A percentile compares a stretch with the other conserved stretches of the same genome.
These are phyloP conservation scores for Plecturocebus donacophilus DNA, from an alignment of 2,113 vertebrate species.

Conservation along the genomic window DNA sequence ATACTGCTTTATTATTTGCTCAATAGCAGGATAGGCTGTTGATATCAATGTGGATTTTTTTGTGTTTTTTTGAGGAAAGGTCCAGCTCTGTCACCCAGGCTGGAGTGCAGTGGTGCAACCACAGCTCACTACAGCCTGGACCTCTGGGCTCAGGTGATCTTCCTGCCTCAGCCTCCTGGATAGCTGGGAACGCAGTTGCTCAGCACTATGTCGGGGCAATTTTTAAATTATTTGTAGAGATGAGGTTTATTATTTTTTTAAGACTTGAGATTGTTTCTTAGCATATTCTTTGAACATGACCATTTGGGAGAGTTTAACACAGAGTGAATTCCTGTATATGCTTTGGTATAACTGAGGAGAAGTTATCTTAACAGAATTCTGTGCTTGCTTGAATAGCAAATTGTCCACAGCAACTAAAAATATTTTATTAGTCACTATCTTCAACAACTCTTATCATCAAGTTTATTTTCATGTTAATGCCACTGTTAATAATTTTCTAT, in stretches of 20 bases:
- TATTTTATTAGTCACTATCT: neutral
- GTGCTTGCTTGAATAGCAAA: neutral
- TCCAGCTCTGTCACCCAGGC: too few species aligned
- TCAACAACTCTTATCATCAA: neutral
- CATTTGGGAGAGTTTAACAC: neutral
- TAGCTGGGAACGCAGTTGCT: too few species aligned
- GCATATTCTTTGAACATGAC: neutral
- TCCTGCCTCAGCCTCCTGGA: too few species aligned
- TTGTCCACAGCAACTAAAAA: neutral
- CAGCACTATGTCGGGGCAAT: too few species aligned
- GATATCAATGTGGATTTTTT: neutral
- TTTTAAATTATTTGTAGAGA: too few species aligned
- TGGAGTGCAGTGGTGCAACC: too few species aligned
- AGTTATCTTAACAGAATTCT: neutral
- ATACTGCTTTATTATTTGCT: neutral
- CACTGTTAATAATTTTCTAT: neutral
- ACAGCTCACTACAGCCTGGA: too few species aligned
- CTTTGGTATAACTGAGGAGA: neutral
- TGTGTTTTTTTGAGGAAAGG: too few species aligned
- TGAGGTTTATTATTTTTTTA: neutral
- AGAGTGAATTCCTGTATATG: neutral
- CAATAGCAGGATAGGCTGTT: neutral
- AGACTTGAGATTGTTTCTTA: neutral
- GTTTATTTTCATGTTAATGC: constrained; percentile 39
- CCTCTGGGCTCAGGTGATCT: too few species aligned